Conservation (phyloP, 2,888 invertebrate genomes). For the Sminthurides aquaticus region DNA sequence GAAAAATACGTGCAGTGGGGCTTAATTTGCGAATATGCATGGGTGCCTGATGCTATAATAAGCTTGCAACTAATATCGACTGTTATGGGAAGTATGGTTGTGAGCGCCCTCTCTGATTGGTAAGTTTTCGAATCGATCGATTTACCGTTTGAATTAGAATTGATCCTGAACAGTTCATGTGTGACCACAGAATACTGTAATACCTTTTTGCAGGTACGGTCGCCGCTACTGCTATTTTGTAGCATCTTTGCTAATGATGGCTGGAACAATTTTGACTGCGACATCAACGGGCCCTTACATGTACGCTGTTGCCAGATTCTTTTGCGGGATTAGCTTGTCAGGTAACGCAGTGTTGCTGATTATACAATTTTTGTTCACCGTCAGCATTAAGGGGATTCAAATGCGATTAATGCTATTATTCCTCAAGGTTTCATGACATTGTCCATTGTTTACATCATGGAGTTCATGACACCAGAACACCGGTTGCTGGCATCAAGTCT, state of each 20-base stretch:
- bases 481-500: constrained; percentile 29
- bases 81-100: background rate
- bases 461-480: constrained; percentile 37
- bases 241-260: constrained; percentile 28
- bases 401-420: background rate
- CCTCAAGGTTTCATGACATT: constrained; percentile 32
- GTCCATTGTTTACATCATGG: constrained; percentile 36
- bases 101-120: constrained; percentile 30
- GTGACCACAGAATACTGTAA: too few species aligned
- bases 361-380: too few species aligned
- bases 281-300: constrained; percentile 24
- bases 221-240: constrained; percentile 27
- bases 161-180: too few species aligned
- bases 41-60: background rate
- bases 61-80: background rate
- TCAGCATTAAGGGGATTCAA: background rate
- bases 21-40: background rate
- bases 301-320: constrained; percentile 29
- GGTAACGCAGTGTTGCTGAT: constrained; percentile 9
- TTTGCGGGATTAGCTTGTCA: constrained; percentile 30
- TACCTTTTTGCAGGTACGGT: constrained; percentile 32
- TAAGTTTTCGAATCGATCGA: too few species aligned
- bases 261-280: constrained; percentile 25
- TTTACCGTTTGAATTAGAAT: too few species aligned
- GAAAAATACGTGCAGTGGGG: too few species aligned